Evolutionary conservation across 1,140 invertebrate species (phyloP).

Genomic region (Papilio glaucus): DNA sequence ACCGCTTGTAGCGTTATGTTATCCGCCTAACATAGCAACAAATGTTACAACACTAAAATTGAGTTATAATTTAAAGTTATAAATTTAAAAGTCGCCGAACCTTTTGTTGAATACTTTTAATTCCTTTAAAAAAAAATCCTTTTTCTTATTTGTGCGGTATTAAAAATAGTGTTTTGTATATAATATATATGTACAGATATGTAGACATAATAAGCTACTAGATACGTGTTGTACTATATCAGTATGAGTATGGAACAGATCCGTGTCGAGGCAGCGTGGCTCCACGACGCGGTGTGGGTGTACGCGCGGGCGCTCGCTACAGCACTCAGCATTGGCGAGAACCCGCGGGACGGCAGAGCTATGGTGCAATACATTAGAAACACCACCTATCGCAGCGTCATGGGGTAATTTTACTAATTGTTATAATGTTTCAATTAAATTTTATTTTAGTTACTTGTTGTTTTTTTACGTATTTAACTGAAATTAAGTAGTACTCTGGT

Average conservation of each 20-base stretch:
- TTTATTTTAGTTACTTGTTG: neutral
- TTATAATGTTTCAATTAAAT: neutral
- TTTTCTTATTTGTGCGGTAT: too few relatives aligned
- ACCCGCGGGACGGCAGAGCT: slow-evolving; percentile 88
- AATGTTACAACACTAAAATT: neutral
- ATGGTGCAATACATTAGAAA: slow-evolving; percentile 89
- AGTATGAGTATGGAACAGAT: slow-evolving; percentile 84
- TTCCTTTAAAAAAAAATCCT: too few relatives aligned
- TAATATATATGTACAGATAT: too few relatives aligned
- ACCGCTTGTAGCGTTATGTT: slow-evolving; percentile 9
- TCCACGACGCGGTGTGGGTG: slow-evolving; percentile 95
- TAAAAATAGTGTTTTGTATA: too few relatives aligned
- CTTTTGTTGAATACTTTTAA: too few relatives aligned
- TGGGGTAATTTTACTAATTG: slow-evolving; percentile 90
- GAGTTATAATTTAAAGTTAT: too few relatives aligned
- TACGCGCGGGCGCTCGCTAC: slow-evolving; percentile 90
- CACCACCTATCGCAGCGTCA: slow-evolving; percentile 91
- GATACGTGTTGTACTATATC: too few relatives aligned
- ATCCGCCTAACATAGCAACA: neutral
- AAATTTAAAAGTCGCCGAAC: too few relatives aligned
- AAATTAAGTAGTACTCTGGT: too few relatives aligned
- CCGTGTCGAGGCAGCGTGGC: slow-evolving; percentile 93
- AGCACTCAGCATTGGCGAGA: slow-evolving; percentile 86
- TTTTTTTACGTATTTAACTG: neutral
- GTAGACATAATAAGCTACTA: too few relatives aligned